phyloP scores from a whole-genome alignment of 1,140 invertebrate species.

The Rhizoglyphus robini region DNA sequence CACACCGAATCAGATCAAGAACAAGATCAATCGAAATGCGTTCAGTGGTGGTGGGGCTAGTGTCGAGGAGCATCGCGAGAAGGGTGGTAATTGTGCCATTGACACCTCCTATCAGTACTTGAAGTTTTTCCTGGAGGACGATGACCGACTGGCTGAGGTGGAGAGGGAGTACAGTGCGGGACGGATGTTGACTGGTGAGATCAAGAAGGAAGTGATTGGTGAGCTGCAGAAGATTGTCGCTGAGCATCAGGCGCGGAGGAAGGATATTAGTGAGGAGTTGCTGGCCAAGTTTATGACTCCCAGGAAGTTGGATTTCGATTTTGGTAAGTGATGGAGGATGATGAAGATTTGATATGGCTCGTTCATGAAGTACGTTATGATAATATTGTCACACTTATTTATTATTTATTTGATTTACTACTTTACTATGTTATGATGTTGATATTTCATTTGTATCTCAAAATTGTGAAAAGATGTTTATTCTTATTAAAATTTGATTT shows the following conservation, averaged over 20 bases:
- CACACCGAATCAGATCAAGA: constrained; percentile 90
- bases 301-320: constrained; percentile 51
- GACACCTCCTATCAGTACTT: constrained; percentile 95
- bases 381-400: not conserved
- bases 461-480: not conserved
- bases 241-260: constrained; percentile 64
- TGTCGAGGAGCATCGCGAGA: constrained; percentile 74
- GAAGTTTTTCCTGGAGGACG: constrained; percentile 88
- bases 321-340: not conserved
- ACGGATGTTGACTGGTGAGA: constrained; percentile 75
- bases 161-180: constrained; percentile 71
- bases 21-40: constrained; percentile 96
- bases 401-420: not conserved
- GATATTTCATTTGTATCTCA: not conserved
- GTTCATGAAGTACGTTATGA: not conserved
- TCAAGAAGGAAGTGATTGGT: constrained; percentile 77
- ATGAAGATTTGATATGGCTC: not conserved
- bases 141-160: constrained; percentile 69
- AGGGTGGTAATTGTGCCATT: constrained; percentile 80
- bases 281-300: constrained; percentile 70
- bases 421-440: not conserved
- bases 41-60: constrained; percentile 91
- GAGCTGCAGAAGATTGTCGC: constrained; percentile 56
- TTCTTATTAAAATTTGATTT: not conserved
- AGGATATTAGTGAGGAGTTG: constrained; percentile 68